phyloP scores from a whole-genome alignment of 2,888 invertebrate species.

The Gibbula magus region DNA sequence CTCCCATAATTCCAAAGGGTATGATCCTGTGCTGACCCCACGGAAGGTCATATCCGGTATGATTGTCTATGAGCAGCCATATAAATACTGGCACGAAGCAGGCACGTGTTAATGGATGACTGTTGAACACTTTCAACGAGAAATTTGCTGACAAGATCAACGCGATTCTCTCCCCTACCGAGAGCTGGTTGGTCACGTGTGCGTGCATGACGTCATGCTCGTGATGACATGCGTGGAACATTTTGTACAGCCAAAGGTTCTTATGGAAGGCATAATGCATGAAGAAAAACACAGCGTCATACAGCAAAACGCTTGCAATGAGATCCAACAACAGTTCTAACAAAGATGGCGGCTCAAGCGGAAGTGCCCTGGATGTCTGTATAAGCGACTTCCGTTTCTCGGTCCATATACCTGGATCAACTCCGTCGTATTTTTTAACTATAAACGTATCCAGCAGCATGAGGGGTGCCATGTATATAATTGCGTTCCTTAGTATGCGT shows the following conservation, averaged over 20 bases:
- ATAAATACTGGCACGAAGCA: slow-evolving; percentile 66
- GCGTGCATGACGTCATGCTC: slow-evolving; percentile 59
- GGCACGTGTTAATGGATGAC: slow-evolving; percentile 66
- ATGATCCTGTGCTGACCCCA: slow-evolving; percentile 63
- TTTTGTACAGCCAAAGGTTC: slow-evolving; percentile 59
- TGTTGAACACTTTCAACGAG: slow-evolving; percentile 57
- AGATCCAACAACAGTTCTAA: slow-evolving; percentile 49
- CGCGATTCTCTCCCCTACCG: slow-evolving; percentile 56
- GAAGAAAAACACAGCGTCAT: slow-evolving; percentile 62
- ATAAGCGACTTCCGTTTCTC: slow-evolving; percentile 48
- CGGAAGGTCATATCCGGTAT: slow-evolving; percentile 68
- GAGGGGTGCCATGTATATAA: slow-evolving; percentile 60
- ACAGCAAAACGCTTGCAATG: slow-evolving; percentile 55
- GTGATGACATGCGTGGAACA: slow-evolving; percentile 66
- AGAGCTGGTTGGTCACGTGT: slow-evolving; percentile 68
- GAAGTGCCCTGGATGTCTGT: slow-evolving; percentile 62
- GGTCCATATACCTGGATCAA: slow-evolving; percentile 52
- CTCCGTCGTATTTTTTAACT: slow-evolving; percentile 63
- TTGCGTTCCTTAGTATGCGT: slow-evolving; percentile 43
- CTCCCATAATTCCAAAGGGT: slow-evolving; percentile 61
- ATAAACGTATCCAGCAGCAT: slow-evolving; percentile 63
- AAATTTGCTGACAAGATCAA: slow-evolving; percentile 65
- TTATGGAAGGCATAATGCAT: slow-evolving; percentile 62
- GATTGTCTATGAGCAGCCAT: slow-evolving; percentile 63
- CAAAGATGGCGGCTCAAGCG: slow-evolving; percentile 54